A percentile compares a stretch with the other conserved stretches of the same genome.
Evolutionary conservation across 2,113 vertebrate species (phyloP).

Genomic region (Pseudorectes ferrugineus): DNA sequence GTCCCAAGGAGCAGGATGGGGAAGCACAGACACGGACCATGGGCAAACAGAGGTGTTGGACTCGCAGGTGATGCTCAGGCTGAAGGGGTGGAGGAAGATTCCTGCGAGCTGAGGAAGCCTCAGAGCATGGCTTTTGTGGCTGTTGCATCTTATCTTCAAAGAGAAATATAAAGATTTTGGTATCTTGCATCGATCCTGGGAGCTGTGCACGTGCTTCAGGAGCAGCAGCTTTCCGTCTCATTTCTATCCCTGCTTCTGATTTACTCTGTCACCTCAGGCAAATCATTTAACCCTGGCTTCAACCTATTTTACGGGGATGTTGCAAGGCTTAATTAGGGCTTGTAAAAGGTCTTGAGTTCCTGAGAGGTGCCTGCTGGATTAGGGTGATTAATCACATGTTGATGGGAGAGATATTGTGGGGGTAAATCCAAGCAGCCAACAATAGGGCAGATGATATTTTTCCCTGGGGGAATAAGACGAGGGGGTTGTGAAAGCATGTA

Average conservation of each 20-base stretch:
- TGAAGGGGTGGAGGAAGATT: background rate
- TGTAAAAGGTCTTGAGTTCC: constrained; percentile 43
- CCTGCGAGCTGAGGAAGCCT: background rate
- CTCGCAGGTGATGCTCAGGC: background rate
- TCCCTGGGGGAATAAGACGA: background rate
- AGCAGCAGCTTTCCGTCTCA: background rate
- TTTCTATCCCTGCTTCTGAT: constrained; percentile 29
- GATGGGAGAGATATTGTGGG: constrained; percentile 23
- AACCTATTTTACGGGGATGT: constrained; percentile 54
- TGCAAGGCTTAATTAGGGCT: constrained; percentile 55
- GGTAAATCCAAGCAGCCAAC: constrained; percentile 28
- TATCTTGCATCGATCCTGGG: background rate
- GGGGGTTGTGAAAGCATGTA: constrained; percentile 13
- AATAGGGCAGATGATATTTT: constrained; percentile 36
- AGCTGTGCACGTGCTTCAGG: background rate
- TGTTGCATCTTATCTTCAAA: background rate
- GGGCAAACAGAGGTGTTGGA: background rate
- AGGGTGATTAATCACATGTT: constrained; percentile 40
- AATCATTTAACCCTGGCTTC: constrained; percentile 54
- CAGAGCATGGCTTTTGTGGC: background rate
- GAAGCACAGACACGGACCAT: fast-evolving
- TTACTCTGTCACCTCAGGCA: constrained; percentile 44
- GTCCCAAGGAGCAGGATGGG: background rate
- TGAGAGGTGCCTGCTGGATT: constrained; percentile 51
- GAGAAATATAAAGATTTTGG: background rate